phyloP scores from a whole-genome alignment of 1,140 invertebrate genomes.

The Drosophila trapezifrons region DNA sequence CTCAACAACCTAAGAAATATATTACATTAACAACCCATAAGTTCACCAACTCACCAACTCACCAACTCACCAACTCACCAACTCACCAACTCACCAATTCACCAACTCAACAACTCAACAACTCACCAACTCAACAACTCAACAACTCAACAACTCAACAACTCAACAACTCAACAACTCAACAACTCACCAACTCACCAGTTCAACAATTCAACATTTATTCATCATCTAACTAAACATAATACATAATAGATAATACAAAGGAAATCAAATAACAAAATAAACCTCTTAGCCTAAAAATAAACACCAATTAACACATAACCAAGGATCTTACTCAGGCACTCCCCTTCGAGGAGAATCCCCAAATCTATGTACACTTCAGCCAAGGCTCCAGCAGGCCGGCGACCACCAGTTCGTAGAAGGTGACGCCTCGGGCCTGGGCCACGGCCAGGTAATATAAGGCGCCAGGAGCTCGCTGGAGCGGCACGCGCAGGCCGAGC shows the following conservation, averaged over 20 bases:
- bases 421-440: constrained; percentile 35
- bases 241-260: neutral
- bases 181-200: neutral
- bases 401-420: constrained; percentile 60
- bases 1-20: neutral
- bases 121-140: neutral
- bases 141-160: neutral
- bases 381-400: constrained; percentile 65
- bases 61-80: neutral
- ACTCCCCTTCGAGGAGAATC: neutral
- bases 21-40: neutral
- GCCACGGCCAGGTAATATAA: constrained; percentile 52
- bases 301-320: neutral
- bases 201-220: neutral
- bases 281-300: neutral
- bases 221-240: neutral
- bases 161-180: neutral
- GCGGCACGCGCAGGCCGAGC: constrained; percentile 39
- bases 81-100: neutral
- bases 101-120: neutral
- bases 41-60: neutral
- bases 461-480: constrained; percentile 38
- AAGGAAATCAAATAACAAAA: neutral
- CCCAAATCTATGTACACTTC: constrained; percentile 19
- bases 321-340: neutral